Evolutionary conservation across 2,113 vertebrate species (phyloP), one percentile per base, ranked within the genome.

Genomic region (Oophaga pumilio): DNA sequence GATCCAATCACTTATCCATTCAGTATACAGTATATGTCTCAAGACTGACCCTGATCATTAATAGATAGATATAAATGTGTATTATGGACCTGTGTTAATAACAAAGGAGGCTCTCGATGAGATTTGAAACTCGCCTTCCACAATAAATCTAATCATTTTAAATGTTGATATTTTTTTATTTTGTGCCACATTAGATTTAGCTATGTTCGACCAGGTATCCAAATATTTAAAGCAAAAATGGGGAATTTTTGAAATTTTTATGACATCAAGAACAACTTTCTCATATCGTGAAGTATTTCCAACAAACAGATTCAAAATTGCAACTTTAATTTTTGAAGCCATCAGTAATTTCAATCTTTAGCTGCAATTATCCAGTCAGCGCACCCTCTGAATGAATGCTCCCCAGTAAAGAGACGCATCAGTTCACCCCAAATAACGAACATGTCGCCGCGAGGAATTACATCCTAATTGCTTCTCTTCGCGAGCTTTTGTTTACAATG

Each of bases 401-500:
- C 66, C 6, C 22, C 53, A 24, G 79, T 26, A 62, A 22, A 28
- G 79, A 82, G 79, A 82, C 33, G 57, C 81, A 68, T 69, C 69
- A n/a, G 80, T 84, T 77, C 77, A 76, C 17, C 79, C 87, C 28
- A 84, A 50, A 56, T 88, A 88, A 88, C 76, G 73, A 83, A 66
- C 73, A 77, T 84, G 59, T 53, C 73, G 57, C 77, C 76, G 12
- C 68, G 28, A 84, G 57, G 87, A 84, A 88, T 88, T 88, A 88
- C 71, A 68, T 76, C 71, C 80, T 88, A 88, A 88, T 88, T 88
- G 81, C 87, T 88, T 84, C 81, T 88, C 53, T 88, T 88, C 59
- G 68, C 80, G 43, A 62, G 69, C 60, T 56, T 84, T 88, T 88
- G 87, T 88, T 88, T 88, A 76, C 73, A 26, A 68, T 84, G 84